These are phyloP conservation scores for Drosophila meridiana DNA, from an alignment of 2,888 invertebrate species.

Conservation along the genomic window DNA sequence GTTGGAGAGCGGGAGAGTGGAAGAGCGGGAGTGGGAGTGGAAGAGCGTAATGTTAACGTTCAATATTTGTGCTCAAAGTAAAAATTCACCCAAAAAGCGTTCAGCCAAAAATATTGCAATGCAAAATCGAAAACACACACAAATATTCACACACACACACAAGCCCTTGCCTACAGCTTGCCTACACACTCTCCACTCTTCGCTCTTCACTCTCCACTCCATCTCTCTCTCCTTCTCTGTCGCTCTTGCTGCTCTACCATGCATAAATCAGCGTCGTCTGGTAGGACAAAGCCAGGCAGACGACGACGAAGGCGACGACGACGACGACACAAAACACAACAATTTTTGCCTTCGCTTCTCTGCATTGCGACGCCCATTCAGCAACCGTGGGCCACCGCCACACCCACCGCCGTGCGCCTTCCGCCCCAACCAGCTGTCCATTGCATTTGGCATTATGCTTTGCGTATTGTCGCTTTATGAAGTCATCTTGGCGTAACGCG, in stretches of 20 bases:
- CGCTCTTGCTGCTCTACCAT: constrained; percentile 47
- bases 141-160: background rate
- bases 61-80: constrained; percentile 73
- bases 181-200: background rate
- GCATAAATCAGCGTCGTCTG: constrained; percentile 78
- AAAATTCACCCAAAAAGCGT: constrained; percentile 61
- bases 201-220: constrained; percentile 1
- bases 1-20: background rate
- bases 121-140: constrained; percentile 70
- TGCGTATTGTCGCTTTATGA: constrained; percentile 80
- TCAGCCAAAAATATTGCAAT: constrained; percentile 77
- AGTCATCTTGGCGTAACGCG: constrained; percentile 79
- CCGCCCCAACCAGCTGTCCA: constrained; percentile 16
- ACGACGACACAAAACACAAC: constrained; percentile 73
- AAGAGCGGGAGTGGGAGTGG: background rate
- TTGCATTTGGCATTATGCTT: constrained; percentile 79
- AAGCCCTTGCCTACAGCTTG: constrained; percentile 11
- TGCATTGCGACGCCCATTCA: constrained; percentile 65
- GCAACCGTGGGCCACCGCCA: background rate
- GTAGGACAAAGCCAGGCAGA: constrained; percentile 66
- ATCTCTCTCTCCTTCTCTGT: constrained; percentile 1
- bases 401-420: background rate
- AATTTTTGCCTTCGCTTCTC: constrained; percentile 49
- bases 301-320: constrained; percentile 30
- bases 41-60: constrained; percentile 64